Conservation (phyloP, 2,888 invertebrate genomes). For the Therioaphis trifolii region DNA sequence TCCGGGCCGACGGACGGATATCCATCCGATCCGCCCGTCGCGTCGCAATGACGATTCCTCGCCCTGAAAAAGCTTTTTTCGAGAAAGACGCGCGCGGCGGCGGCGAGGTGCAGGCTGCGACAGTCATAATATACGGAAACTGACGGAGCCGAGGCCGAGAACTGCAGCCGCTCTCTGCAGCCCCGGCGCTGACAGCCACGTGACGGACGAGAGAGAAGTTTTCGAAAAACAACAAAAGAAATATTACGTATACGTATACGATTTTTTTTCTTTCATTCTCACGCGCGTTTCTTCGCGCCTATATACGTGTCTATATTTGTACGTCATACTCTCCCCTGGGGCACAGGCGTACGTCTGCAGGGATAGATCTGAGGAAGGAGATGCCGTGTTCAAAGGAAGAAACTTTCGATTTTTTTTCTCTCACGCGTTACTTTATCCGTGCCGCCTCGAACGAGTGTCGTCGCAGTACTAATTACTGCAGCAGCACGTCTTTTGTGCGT, state of each 20-base stretch:
- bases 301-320: background rate
- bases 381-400: conserved; percentile 39
- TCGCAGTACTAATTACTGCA: too few relatives aligned
- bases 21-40: too few relatives aligned
- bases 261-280: too few relatives aligned
- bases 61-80: conserved; percentile 54
- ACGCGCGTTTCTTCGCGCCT: too few relatives aligned
- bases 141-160: too few relatives aligned
- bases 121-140: too few relatives aligned
- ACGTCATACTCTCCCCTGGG: conserved; percentile 44
- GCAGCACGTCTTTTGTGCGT: conserved; percentile 10
- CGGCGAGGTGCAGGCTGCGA: too few relatives aligned
- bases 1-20: conserved; percentile 41
- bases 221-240: conserved; percentile 45
- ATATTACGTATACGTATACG: conserved; percentile 1
- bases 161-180: conserved; percentile 20
- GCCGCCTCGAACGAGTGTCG: too few relatives aligned
- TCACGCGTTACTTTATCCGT: too few relatives aligned
- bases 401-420: conserved; percentile 28
- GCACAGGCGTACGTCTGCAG: background rate
- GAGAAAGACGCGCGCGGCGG: conserved; percentile 23
- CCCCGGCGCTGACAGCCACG: conserved; percentile 48
- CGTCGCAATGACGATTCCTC: conserved; percentile 39
- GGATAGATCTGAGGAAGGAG: conserved; percentile 10
- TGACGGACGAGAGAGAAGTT: conserved; percentile 57